Conservation (phyloP, 2,113 vertebrate genomes). For the Ramphastos sulfuratus region DNA sequence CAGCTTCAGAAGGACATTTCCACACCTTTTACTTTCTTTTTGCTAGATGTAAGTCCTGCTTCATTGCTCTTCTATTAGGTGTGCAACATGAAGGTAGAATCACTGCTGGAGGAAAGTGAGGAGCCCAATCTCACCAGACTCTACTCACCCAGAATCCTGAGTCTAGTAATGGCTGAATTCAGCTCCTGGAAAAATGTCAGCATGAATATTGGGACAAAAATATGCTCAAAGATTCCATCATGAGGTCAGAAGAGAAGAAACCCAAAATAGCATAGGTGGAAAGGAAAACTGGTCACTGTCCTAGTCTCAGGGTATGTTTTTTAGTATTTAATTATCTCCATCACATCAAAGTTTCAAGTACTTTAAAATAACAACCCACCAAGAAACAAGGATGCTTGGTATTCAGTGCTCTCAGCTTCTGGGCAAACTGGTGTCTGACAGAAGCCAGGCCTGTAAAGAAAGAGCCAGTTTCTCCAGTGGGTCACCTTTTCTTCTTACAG, state of each 20-base stretch:
- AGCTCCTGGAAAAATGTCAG: not conserved
- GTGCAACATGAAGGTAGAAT: not conserved
- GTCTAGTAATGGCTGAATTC: not conserved
- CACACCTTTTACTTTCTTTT: not conserved
- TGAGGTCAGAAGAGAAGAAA: not conserved
- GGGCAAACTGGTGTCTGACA: not conserved
- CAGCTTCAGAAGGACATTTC: not conserved
- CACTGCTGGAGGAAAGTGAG: not conserved
- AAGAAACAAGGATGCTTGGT: not conserved
- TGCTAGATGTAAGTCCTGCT: not conserved
- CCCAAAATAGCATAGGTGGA: accelerated
- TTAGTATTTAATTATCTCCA: not conserved
- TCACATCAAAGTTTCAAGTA: not conserved
- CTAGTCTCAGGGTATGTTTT: not conserved
- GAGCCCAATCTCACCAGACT: not conserved
- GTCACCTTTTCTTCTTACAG: not conserved
- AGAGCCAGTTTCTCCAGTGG: not conserved
- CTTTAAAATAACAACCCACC: not conserved
- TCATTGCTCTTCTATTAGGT: not conserved
- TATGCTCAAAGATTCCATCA: not conserved
- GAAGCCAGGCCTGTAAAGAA: not conserved
- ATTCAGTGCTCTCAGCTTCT: not conserved
- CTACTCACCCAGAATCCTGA: not conserved
- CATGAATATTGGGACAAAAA: not conserved
- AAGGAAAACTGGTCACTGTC: not conserved